Evolutionary conservation across 2,113 vertebrate genomes (phyloP).

Genomic region (Bostrychus sinensis): DNA sequence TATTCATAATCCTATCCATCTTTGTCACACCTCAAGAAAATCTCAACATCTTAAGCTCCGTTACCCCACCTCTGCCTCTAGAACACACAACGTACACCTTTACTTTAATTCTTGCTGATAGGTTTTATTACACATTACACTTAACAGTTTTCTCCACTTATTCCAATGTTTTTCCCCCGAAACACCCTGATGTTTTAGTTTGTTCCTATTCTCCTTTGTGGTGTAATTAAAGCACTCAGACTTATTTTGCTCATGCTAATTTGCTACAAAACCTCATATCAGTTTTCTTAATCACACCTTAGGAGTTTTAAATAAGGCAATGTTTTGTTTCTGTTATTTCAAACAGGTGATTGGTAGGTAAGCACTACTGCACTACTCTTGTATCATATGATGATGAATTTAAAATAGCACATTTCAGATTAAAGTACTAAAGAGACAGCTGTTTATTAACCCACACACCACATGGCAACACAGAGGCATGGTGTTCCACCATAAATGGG

Average conservation of each 20-base stretch:
- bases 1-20: no score
- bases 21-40: no score
- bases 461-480: not conserved
- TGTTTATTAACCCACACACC: not conserved
- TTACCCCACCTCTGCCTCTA: no score
- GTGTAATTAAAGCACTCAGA: not conserved
- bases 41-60: no score
- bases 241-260: not conserved
- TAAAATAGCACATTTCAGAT: constrained; percentile 1
- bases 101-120: no score
- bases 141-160: no score
- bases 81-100: no score
- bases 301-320: not conserved
- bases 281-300: not conserved
- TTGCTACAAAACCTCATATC: not conserved
- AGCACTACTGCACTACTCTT: not conserved
- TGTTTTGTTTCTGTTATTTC: not conserved
- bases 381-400: not conserved
- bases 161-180: no score
- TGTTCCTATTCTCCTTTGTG: not conserved
- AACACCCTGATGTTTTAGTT: no score
- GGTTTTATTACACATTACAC: no score
- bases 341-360: not conserved
- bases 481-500: not conserved
- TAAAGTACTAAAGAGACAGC: not conserved